These are phyloP conservation scores for Melipona beecheii DNA, from an alignment of 2,888 invertebrate species.

Conservation along the genomic window DNA sequence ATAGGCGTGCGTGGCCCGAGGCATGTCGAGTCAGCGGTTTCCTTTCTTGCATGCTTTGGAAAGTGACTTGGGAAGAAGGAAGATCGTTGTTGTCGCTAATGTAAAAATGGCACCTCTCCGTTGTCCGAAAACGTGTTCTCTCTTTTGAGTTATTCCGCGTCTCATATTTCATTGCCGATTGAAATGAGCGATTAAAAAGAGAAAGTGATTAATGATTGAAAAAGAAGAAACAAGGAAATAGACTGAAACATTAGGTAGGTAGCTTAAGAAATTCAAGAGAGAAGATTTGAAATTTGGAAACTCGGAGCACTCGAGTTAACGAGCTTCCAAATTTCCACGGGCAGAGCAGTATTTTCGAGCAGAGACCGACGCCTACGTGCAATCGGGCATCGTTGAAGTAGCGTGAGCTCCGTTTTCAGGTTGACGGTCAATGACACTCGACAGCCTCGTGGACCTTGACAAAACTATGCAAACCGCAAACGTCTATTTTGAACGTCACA, in stretches of 20 bases:
- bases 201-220: too few species aligned
- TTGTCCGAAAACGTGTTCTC: neutral
- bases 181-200: too few species aligned
- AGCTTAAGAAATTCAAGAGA: too few species aligned
- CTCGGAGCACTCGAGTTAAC: too few species aligned
- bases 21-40: slow-evolving; percentile 7
- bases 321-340: neutral
- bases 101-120: slow-evolving; percentile 21
- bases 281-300: too few species aligned
- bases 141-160: too few species aligned
- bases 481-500: slow-evolving; percentile 24
- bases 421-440: neutral
- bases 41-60: neutral
- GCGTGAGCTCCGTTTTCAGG: neutral
- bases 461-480: slow-evolving; percentile 27
- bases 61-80: neutral
- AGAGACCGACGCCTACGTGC: neutral
- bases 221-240: too few species aligned
- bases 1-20: slow-evolving; percentile 30
- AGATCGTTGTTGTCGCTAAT: neutral
- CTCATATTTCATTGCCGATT: too few species aligned
- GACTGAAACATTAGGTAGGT: too few species aligned
- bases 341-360: neutral
- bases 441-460: slow-evolving; percentile 32
- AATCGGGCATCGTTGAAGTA: neutral